Percentiles rank a stretch among this genome's conserved stretches.
Conservation (phyloP, 1,140 invertebrate species). For the Uloborus diversus region DNA sequence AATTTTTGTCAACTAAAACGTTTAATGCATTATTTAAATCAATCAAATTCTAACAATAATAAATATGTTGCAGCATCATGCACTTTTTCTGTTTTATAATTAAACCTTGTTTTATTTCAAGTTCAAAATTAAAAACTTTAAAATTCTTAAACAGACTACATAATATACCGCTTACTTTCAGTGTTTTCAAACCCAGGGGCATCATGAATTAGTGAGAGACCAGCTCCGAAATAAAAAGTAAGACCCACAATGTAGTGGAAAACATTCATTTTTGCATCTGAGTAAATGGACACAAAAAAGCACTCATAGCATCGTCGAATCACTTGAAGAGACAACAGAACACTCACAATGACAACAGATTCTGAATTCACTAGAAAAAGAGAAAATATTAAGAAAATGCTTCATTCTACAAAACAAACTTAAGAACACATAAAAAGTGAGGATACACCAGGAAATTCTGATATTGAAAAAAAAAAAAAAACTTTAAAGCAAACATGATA, state of each 20-base stretch:
- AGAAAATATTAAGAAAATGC: too few species aligned
- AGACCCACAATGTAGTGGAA: constrained; percentile 78
- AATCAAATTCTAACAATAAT: too few species aligned
- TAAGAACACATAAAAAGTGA: background rate
- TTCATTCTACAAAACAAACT: background rate
- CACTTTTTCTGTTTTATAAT: too few species aligned
- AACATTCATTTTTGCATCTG: constrained; percentile 80
- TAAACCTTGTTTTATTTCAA: too few species aligned
- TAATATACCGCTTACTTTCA: constrained; percentile 32
- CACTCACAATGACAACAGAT: constrained; percentile 70
- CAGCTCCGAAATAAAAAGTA: constrained; percentile 77
- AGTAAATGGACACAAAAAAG: constrained; percentile 78
- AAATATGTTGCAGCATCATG: too few species aligned
- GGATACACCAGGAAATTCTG: background rate
- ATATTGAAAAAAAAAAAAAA: background rate
- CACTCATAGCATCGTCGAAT: constrained; percentile 79
- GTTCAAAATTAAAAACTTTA: too few species aligned
- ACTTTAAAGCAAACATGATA: background rate
- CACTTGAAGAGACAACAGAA: constrained; percentile 75
- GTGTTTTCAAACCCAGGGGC: constrained; percentile 73
- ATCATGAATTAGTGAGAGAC: constrained; percentile 75
- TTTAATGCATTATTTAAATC: too few species aligned
- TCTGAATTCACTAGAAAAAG: constrained; percentile 70
- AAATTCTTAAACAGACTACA: too few species aligned
- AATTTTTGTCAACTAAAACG: too few species aligned